Base-by-base conservation (phyloP, 2,113 vertebrate species). In the Danio rerio region DNA sequence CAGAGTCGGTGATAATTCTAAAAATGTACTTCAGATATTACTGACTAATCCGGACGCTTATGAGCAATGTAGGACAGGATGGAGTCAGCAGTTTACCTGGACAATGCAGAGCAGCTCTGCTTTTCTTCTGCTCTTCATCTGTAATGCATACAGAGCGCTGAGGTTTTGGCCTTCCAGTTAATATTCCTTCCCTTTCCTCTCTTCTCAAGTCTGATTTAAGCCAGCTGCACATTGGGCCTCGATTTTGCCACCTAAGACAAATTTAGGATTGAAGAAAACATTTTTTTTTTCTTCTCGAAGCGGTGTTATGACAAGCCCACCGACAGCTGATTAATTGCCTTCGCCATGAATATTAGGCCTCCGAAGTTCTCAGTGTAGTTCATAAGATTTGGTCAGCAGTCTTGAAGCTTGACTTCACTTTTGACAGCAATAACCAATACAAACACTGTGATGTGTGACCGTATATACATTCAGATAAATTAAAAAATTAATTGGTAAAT, bases 81-180 rank as follows among this genome's bases (percentile, higher is more conserved):
- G 40, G 45, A 76, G 71, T 74, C 71, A 50, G 62, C 83, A 66
- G 58, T 81, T 81, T 80, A 69, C 52, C n/a, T 6, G 62, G 52
- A 68, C 13, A 47, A 18, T 52, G 70, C 50, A 84, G 83, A 53
- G 62, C 40, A 50, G 31, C 50, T 83, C 40, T 80, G 49, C 47
- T 50, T 40, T 66, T 47, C 59, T 77, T 20, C 21, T 47, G 65
- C 78, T 31, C 53, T 56, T 82, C 73, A 53, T 58, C 69, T 66
- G 40, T 71, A 80, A 80, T 73, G 70, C 77, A 75, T 59, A 52
- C 66, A n/a, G 43, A 79, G 69, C 18, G 12, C 31, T 11, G 42
- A 59, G 73, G 81, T 76, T 76, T 62, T 65, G 59, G 83, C 78
- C n/a, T 84, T 61, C 10, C 45, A 47, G 16, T 71, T 77, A 63